Evolutionary conservation across 2,797 vertebrate genomes (phyloP).

Genomic region (Austrolebias charrua): DNA sequence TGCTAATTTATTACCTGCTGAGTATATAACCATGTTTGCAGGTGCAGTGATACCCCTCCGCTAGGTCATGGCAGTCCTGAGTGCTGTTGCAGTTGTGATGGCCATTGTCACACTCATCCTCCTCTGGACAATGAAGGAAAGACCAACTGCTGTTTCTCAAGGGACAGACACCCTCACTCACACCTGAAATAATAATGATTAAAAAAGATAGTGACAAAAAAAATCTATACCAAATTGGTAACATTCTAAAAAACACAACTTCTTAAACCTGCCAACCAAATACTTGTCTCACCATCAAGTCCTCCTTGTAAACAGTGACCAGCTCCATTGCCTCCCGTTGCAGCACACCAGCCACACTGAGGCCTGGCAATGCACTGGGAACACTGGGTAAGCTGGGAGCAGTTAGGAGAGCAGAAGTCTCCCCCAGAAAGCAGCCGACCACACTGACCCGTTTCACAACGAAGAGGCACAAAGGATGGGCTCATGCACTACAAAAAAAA

Average conservation of each 20-base stretch:
- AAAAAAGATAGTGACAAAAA: neutral
- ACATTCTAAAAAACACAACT: neutral
- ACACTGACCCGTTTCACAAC: slow-evolving; percentile 90
- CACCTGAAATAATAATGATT: slow-evolving; percentile 56
- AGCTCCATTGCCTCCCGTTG: slow-evolving; percentile 82
- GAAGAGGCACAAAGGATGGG: slow-evolving; percentile 87
- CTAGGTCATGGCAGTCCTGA: slow-evolving; percentile 88
- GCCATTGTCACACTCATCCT: slow-evolving; percentile 89
- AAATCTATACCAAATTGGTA: neutral
- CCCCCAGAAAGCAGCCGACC: slow-evolving; percentile 86
- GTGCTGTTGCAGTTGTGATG: slow-evolving; percentile 92
- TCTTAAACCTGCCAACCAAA: neutral
- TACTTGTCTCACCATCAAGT: slow-evolving; percentile 79
- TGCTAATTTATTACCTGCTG: slow-evolving; percentile 76
- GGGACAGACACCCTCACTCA: slow-evolving; percentile 77
- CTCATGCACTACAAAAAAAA: slow-evolving; percentile 84
- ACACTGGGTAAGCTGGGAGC: slow-evolving; percentile 87
- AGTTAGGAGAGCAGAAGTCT: slow-evolving; percentile 88
- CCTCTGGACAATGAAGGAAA: slow-evolving; percentile 89
- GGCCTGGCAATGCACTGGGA: slow-evolving; percentile 88
- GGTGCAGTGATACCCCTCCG: slow-evolving; percentile 87
- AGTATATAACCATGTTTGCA: slow-evolving; percentile 90
- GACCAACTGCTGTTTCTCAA: slow-evolving; percentile 86
- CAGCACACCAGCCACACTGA: slow-evolving; percentile 91
- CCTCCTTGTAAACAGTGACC: slow-evolving; percentile 89